Percentiles rank a stretch among this genome's conserved stretches.
phyloP scores from a whole-genome alignment of 2,797 vertebrate species.

The Pteronotus mesoamericanus region DNA sequence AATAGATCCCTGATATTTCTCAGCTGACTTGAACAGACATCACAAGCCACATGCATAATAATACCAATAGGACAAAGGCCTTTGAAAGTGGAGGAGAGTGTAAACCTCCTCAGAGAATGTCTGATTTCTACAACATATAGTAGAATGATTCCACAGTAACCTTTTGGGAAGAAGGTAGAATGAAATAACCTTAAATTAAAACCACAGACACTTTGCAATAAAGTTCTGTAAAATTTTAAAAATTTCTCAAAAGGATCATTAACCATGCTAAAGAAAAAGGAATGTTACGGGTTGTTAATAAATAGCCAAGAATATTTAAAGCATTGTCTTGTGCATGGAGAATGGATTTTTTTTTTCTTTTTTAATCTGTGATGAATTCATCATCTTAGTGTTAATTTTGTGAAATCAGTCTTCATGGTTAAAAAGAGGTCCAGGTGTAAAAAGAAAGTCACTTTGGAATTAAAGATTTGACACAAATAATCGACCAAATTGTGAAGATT shows the following conservation, averaged over 20 bases:
- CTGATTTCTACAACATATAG: not conserved
- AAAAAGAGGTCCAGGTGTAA: not conserved
- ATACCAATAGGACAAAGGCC: not conserved
- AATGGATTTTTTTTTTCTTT: not conserved
- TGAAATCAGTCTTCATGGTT: not conserved
- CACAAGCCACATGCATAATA: not conserved
- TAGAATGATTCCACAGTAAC: not conserved
- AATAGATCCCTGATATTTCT: not conserved
- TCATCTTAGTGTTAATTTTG: not conserved
- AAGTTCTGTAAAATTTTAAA: not conserved
- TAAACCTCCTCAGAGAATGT: not conserved
- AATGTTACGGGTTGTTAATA: not conserved
- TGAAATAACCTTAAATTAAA: slow-evolving; percentile 14
- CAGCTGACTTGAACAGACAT: not conserved
- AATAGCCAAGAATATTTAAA: not conserved
- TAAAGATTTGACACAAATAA: slow-evolving; percentile 28
- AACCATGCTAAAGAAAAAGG: not conserved
- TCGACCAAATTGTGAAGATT: not conserved
- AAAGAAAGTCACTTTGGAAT: slow-evolving; percentile 9
- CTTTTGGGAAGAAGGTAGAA: not conserved
- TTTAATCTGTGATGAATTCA: not conserved
- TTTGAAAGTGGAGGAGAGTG: not conserved
- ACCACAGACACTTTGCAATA: not conserved
- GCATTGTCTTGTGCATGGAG: not conserved
- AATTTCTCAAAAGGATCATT: not conserved